A percentile compares a stretch with the other conserved stretches of the same genome.
Conservation (phyloP, 1,140 invertebrate species). For the Octopus bimaculoides region DNA sequence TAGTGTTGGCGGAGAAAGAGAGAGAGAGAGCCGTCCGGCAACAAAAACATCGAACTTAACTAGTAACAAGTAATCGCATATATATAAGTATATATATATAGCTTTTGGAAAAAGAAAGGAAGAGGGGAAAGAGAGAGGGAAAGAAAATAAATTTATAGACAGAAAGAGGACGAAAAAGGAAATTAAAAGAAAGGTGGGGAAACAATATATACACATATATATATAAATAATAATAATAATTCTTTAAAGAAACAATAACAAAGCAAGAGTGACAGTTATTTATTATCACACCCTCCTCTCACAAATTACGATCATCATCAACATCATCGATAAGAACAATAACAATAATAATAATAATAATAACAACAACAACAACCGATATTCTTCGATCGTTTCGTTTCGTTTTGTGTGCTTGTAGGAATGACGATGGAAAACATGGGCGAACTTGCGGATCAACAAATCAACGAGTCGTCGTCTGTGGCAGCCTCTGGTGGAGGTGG, state of each 20-base stretch:
- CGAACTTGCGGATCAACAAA: slow-evolving; percentile 58
- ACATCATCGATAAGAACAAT: slow-evolving; percentile 53
- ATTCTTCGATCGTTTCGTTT: slow-evolving; percentile 49
- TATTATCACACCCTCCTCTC: too few species aligned
- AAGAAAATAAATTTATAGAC: background rate
- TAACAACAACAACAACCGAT: slow-evolving; percentile 42
- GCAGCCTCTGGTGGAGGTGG: slow-evolving; percentile 38
- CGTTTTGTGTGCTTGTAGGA: slow-evolving; percentile 49
- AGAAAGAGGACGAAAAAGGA: background rate
- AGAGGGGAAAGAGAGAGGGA: slow-evolving; percentile 12
- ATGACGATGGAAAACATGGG: slow-evolving; percentile 60
- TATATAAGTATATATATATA: too few species aligned
- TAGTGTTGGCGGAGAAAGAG: too few species aligned
- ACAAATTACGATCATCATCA: slow-evolving; percentile 44
- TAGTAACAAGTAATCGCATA: too few species aligned
- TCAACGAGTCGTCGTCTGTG: slow-evolving; percentile 52
- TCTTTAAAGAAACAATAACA: too few species aligned
- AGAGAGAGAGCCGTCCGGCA: too few species aligned
- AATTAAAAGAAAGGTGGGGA: slow-evolving; percentile 11
- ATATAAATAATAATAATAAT: too few species aligned
- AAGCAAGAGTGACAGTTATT: too few species aligned
- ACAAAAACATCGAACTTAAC: too few species aligned
- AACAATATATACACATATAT: too few species aligned
- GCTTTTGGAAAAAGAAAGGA: too few species aligned
- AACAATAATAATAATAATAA: slow-evolving; percentile 45